phyloP scores from a whole-genome alignment of 1,140 invertebrate species.

The Diorhabda carinulata region DNA sequence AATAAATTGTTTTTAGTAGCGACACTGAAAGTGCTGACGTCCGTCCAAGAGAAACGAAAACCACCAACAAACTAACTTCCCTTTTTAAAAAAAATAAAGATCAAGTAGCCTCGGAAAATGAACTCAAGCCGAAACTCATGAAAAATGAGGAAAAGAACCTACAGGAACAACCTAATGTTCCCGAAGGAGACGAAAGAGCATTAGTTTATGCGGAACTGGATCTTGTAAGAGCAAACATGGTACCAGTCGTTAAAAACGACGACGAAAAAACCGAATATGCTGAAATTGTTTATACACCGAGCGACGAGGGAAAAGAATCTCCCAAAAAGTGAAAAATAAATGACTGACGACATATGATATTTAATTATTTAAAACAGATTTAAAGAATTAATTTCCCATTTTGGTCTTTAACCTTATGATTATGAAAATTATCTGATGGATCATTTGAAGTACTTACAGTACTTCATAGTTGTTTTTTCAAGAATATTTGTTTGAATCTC shows the following conservation, averaged over 20 bases:
- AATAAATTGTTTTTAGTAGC: conserved; percentile 41
- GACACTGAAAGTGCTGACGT: conserved; percentile 54
- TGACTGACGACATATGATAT: background rate
- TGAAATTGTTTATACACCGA: conserved; percentile 54
- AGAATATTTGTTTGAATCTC: no score
- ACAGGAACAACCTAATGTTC: background rate
- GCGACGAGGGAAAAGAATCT: conserved; percentile 19
- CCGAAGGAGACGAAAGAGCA: conserved; percentile 25
- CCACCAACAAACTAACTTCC: conserved; percentile 28
- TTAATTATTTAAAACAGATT: background rate
- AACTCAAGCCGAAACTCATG: conserved; percentile 26
- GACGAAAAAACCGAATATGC: conserved; percentile 59
- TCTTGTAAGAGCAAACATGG: conserved; percentile 43
- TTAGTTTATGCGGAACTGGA: conserved; percentile 61
- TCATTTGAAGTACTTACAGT: no score
- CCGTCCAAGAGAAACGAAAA: conserved; percentile 35
- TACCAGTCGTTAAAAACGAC: conserved; percentile 46
- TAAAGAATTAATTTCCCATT: background rate
- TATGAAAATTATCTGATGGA: no score
- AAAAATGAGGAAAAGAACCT: conserved; percentile 27
- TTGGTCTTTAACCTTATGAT: background rate
- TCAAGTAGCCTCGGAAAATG: conserved; percentile 30
- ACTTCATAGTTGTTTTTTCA: no score
- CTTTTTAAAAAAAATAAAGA: conserved; percentile 43
- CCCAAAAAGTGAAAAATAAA: conserved; percentile 7